Evolutionary conservation across 1,140 invertebrate genomes (phyloP).

Genomic region (Microplitis mediator): DNA sequence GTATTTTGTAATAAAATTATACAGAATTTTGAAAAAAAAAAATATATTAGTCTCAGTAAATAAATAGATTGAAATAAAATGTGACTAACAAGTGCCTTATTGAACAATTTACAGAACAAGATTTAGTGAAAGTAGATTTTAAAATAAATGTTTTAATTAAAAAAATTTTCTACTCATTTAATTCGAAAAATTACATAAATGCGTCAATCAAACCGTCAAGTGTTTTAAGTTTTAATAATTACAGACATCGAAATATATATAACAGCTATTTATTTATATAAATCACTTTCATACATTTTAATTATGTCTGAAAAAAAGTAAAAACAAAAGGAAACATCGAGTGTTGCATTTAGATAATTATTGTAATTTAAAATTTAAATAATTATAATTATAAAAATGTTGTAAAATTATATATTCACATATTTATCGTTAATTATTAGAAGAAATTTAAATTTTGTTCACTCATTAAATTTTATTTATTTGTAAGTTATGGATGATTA

Average conservation of each 20-base stretch:
- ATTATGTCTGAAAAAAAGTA: no score
- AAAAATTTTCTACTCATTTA: conserved; percentile 9
- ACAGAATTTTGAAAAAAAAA: not conserved
- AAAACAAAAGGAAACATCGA: conserved; percentile 21
- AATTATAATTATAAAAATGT: conserved; percentile 9
- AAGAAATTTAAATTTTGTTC: conserved; percentile 16
- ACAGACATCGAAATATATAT: not conserved
- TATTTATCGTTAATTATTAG: not conserved
- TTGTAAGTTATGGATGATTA: conserved; percentile 18
- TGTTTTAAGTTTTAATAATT: not conserved
- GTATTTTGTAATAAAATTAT: not conserved
- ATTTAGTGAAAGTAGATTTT: no score
- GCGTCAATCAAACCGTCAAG: not conserved
- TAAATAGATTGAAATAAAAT: not conserved
- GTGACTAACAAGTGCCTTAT: not conserved
- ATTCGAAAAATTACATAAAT: not conserved
- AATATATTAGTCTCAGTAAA: not conserved
- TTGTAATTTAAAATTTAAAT: not conserved
- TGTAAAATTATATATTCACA: conserved; percentile 15
- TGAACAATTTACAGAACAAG: not conserved
- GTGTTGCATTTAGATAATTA: conserved; percentile 36
- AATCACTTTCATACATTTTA: not conserved
- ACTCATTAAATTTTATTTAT: conserved; percentile 25
- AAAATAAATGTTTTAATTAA: not conserved
- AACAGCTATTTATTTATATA: not conserved